Evolutionary conservation across 2,888 invertebrate genomes (phyloP).

Genomic region (Exocentrus adspersus): DNA sequence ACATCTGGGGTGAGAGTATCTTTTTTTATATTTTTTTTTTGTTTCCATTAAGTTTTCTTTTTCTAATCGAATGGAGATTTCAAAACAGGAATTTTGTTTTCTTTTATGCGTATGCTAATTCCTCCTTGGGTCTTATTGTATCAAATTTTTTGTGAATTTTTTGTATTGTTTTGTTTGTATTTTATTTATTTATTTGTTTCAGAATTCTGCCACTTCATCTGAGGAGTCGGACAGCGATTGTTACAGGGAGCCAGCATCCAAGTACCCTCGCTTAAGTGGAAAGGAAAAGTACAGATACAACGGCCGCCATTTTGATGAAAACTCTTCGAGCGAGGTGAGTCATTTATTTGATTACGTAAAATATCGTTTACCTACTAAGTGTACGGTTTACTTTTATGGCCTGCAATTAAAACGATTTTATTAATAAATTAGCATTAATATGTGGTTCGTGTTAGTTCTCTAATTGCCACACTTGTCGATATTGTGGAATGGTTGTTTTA

Average conservation of each 20-base stretch:
- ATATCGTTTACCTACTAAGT: not conserved
- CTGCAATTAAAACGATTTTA: not conserved
- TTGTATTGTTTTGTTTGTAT: too few relatives aligned
- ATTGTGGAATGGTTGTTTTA: too few relatives aligned
- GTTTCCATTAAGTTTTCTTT: too few relatives aligned
- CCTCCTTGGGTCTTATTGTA: too few relatives aligned
- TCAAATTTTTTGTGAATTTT: too few relatives aligned
- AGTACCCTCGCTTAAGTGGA: conserved; percentile 74
- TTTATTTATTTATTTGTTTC: conserved; percentile 57
- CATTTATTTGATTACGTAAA: conserved; percentile 4
- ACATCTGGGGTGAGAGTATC: too few relatives aligned
- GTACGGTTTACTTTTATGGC: not conserved
- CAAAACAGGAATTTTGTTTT: too few relatives aligned
- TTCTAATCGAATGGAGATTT: too few relatives aligned
- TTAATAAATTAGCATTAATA: not conserved
- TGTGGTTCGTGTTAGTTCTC: not conserved
- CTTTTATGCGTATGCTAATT: too few relatives aligned
- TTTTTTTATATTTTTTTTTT: too few relatives aligned
- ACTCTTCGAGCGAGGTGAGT: conserved; percentile 47
- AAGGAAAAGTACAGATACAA: conserved; percentile 40
- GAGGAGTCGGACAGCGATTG: conserved; percentile 70
- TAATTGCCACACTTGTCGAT: too few relatives aligned
- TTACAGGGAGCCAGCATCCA: conserved; percentile 80
- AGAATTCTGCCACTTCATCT: conserved; percentile 67
- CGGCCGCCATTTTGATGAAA: conserved; percentile 35